Evolutionary conservation across 2,113 vertebrate genomes (phyloP).

Genomic region (Colinus virginianus): DNA sequence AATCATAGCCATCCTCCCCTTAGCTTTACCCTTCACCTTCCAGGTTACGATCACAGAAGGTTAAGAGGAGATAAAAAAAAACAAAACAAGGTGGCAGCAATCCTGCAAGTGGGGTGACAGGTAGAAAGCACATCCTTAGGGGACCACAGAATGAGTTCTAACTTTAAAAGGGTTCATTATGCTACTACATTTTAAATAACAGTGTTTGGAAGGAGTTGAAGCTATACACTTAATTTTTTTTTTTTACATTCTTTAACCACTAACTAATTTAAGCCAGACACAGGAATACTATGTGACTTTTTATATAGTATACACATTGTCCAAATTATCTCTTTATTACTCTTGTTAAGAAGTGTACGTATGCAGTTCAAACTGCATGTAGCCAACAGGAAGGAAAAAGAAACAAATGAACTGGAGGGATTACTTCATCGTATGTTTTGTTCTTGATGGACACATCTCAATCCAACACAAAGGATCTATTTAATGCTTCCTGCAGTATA

Average conservation of each 20-base stretch:
- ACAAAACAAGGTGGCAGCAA: background rate
- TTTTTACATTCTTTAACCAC: constrained; percentile 10
- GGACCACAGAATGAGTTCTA: background rate
- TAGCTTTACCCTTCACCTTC: background rate
- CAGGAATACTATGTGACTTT: background rate
- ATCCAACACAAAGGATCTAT: background rate
- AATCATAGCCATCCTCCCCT: background rate
- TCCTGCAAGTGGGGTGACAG: background rate
- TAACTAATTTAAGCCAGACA: constrained; percentile 30
- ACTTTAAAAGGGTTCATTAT: background rate
- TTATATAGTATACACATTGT: constrained; percentile 18
- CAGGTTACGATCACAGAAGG: no score
- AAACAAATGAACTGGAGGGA: background rate
- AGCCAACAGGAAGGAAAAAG: background rate
- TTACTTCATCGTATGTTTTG: background rate
- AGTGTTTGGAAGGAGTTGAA: background rate
- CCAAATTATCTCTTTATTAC: constrained; percentile 21
- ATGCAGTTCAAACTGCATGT: background rate
- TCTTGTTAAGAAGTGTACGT: background rate
- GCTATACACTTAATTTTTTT: background rate
- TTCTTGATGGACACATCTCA: background rate
- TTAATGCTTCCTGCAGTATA: rapidly evolving
- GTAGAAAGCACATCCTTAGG: background rate
- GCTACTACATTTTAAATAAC: background rate
- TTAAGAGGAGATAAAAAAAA: background rate